Conservation (phyloP, 2,797 vertebrate genomes). For the Bovichtus diacanthus region DNA sequence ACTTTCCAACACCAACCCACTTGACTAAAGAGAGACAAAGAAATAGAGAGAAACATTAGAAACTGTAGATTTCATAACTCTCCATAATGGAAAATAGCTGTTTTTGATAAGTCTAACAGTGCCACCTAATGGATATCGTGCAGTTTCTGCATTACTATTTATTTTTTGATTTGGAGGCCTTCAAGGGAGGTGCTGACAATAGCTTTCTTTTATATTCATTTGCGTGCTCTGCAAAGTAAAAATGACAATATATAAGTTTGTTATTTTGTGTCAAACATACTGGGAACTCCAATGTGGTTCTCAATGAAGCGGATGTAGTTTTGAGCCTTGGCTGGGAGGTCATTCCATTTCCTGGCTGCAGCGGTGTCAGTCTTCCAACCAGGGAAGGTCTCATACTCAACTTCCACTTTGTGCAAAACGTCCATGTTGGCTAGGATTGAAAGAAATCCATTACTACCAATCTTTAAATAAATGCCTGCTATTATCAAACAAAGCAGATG, state of each 20-base stretch:
- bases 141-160: neutral
- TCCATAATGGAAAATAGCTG: neutral
- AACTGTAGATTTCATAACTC: neutral
- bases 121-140: conserved; percentile 21
- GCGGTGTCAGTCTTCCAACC: conserved; percentile 98
- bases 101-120: conserved; percentile 10
- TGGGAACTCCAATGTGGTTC: conserved; percentile 96
- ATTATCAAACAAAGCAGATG: neutral
- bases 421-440: conserved; percentile 93
- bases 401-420: conserved; percentile 95
- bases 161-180: conserved; percentile 16
- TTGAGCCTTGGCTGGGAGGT: conserved; percentile 95
- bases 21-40: conserved; percentile 87
- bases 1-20: conserved; percentile 99
- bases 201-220: neutral
- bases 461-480: neutral
- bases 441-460: conserved; percentile 23
- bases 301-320: conserved; percentile 97
- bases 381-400: conserved; percentile 96
- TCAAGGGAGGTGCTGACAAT: neutral
- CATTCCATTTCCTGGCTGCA: conserved; percentile 93
- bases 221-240: conserved; percentile 14
- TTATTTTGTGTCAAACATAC: conserved; percentile 78
- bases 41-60: conserved; percentile 24
- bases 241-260: neutral